Conservation (phyloP, 2,113 vertebrate genomes). For the Stercorarius parasiticus region DNA sequence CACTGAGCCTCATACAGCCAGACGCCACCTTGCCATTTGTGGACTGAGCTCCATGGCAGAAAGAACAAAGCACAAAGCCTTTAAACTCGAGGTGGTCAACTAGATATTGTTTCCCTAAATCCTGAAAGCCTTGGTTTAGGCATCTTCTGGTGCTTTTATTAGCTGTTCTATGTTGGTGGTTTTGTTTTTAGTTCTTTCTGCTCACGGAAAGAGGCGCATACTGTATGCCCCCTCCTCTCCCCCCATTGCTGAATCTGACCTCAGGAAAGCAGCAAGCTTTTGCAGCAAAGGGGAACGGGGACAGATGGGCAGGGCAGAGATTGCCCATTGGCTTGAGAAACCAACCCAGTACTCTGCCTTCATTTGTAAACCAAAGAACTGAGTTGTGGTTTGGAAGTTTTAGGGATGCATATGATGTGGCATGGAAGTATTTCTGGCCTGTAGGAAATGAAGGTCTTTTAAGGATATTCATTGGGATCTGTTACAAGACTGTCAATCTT, state of each 20-base stretch:
- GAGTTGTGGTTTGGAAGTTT: background rate
- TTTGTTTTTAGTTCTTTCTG: background rate
- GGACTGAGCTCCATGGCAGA: background rate
- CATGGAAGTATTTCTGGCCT: background rate
- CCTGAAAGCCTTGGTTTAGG: background rate
- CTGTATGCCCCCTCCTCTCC: background rate
- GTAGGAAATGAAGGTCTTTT: background rate
- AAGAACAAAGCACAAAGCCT: background rate
- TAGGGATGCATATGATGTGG: background rate
- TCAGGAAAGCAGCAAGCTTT: background rate
- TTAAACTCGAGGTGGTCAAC: background rate
- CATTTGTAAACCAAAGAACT: background rate
- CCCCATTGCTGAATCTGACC: background rate
- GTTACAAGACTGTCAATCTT: background rate
- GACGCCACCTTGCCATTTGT: background rate
- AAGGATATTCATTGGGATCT: background rate
- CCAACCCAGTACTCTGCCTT: background rate
- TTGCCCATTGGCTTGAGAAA: background rate
- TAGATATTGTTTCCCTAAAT: background rate
- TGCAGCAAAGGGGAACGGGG: no score
- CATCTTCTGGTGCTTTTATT: background rate
- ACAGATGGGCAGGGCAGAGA: background rate
- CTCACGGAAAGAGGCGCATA: background rate
- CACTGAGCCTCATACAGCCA: background rate
- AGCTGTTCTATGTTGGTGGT: background rate